Conservation (phyloP, 1,140 invertebrate species). For the Drepana arcuata region DNA sequence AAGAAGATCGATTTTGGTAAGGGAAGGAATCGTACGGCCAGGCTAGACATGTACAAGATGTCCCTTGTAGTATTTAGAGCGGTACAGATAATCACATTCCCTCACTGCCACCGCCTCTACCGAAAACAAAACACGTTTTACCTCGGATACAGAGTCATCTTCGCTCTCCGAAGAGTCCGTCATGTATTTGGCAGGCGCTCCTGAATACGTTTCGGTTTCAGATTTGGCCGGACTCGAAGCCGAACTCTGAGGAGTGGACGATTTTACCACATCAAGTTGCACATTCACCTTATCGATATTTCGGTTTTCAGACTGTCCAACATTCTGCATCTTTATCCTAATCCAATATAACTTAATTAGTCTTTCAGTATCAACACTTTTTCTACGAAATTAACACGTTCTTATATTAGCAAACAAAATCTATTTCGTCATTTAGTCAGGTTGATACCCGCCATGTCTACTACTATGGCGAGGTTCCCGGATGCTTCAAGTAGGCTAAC, state of each 20-base stretch:
- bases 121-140: constrained; percentile 75
- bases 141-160: constrained; percentile 94
- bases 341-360: constrained; percentile 74
- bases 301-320: constrained; percentile 85
- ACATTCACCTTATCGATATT: constrained; percentile 81
- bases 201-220: constrained; percentile 84
- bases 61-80: constrained; percentile 69
- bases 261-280: constrained; percentile 73
- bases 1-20: constrained; percentile 25
- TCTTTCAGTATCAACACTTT: constrained; percentile 71
- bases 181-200: constrained; percentile 84
- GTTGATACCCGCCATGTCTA: constrained; percentile 82
- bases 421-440: constrained; percentile 79
- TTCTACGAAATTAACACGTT: constrained; percentile 69
- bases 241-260: constrained; percentile 71
- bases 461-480: constrained; percentile 74
- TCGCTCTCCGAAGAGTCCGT: constrained; percentile 93
- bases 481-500: constrained; percentile 73
- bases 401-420: constrained; percentile 70
- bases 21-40: constrained; percentile 47
- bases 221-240: constrained; percentile 79
- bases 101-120: constrained; percentile 67
- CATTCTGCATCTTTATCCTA: constrained; percentile 91
- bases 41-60: constrained; percentile 63
- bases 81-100: constrained; percentile 70